phyloP scores from a whole-genome alignment of 2,888 invertebrate genomes.

The Marronus borbonicus region DNA sequence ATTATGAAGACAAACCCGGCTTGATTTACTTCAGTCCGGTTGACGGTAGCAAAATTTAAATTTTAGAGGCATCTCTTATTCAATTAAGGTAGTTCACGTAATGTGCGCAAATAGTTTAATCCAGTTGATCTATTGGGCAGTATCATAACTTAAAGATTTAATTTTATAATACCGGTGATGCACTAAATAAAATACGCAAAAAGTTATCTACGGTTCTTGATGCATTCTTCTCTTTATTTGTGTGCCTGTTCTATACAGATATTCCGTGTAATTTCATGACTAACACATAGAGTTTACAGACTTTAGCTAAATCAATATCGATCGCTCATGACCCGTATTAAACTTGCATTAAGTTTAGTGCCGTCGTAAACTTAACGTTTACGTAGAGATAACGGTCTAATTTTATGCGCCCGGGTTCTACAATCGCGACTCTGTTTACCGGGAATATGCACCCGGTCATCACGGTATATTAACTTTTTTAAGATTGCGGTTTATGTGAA shows the following conservation, averaged over 20 bases:
- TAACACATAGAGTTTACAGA: slow-evolving; percentile 16
- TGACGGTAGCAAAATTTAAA: too few relatives aligned
- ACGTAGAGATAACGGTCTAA: slow-evolving; percentile 47
- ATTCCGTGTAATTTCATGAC: neutral
- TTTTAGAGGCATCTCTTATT: too few relatives aligned
- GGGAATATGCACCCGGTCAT: slow-evolving; percentile 43
- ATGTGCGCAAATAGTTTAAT: too few relatives aligned
- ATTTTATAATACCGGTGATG: too few relatives aligned
- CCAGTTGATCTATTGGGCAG: too few relatives aligned
- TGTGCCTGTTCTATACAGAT: neutral
- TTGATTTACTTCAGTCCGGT: too few relatives aligned
- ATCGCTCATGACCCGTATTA: slow-evolving; percentile 46
- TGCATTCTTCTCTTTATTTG: neutral
- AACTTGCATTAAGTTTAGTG: slow-evolving; percentile 45
- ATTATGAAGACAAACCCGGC: too few relatives aligned
- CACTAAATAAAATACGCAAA: too few relatives aligned
- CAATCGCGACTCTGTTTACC: slow-evolving; percentile 44
- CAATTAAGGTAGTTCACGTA: too few relatives aligned
- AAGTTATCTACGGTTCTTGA: too few relatives aligned
- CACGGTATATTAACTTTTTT: slow-evolving; percentile 42
- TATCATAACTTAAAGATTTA: too few relatives aligned
- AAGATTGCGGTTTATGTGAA: slow-evolving; percentile 42
- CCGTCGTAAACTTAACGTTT: slow-evolving; percentile 42
- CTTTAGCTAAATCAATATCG: slow-evolving; percentile 38
- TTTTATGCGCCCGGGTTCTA: slow-evolving; percentile 44